Evolutionary conservation across 2,797 vertebrate genomes (phyloP), one percentile per base, ranked within the genome.

Genomic region (Myotis vivesi): DNA sequence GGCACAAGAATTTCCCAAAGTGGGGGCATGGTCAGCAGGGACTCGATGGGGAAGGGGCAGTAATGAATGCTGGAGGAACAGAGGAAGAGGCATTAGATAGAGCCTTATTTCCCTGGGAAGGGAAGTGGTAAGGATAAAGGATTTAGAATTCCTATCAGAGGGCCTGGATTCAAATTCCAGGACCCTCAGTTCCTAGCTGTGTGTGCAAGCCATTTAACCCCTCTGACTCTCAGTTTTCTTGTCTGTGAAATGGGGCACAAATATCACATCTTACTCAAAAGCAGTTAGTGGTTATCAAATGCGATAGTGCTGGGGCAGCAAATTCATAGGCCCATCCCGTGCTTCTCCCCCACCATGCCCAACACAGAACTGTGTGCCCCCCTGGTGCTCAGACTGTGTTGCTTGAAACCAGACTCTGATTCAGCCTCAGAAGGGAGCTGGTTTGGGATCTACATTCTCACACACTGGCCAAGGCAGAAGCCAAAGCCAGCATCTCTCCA

Each of bases 401-500:
- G 36, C 41, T 49, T n/a, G 25, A 33, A 89, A 66, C 8, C 33
- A 55, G 44, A 84, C 59, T 38, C 73, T 53, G 33, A 77, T 94
- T 75, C 83, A 68, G 77, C 87, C 92, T 92, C 80, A 68, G 68
- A 84, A 28, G 5, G n/a, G 80, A 94, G 55, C 49, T 10, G 62
- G 41, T 41, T 62, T 49, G 71, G 90, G 88, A 81, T 95, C 87
- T 92, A 25, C 89, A 92, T 96, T 96, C 94, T 96, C 92, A 80
- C 15, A 79, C 23, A 11, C 1, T 30, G 66, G 85, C 96, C 80
- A 82, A 15, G 17, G 55, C 88, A n/a, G 33, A 12, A 86, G 55
- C 91, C 94, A 81, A 83, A 86, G 53, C 55, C 76, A 77, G 36
- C 55, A 6, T 94, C 95, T 90, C 80, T 57, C 55, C 68, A 82